Percentiles rank a stretch among this genome's conserved stretches.
phyloP scores from a whole-genome alignment of 2,888 invertebrate species.

The Drosophila sordidula region DNA sequence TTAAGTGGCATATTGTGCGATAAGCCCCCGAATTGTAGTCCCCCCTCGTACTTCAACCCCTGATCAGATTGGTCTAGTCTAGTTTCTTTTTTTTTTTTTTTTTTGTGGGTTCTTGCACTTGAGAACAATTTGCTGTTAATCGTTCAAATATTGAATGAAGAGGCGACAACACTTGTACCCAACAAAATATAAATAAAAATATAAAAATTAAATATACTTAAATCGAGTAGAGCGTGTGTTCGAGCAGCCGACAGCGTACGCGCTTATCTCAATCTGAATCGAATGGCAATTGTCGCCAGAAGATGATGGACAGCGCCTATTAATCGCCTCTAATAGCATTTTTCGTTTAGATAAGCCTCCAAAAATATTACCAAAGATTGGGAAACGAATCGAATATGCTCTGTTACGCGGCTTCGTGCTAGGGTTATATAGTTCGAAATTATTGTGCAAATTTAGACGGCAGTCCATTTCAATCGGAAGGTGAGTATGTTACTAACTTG shows the following conservation, averaged over 20 bases:
- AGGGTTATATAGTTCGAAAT: too few relatives aligned
- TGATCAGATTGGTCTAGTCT: background rate
- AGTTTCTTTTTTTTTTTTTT: background rate
- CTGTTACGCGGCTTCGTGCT: slow-evolving; percentile 10
- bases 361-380: slow-evolving; percentile 15
- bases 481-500: too few relatives aligned
- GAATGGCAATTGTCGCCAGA: slow-evolving; percentile 67
- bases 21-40: slow-evolving; percentile 44
- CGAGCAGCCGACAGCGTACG: slow-evolving; percentile 32
- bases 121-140: slow-evolving; percentile 56
- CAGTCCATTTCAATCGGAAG: too few relatives aligned
- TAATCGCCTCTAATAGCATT: slow-evolving; percentile 82
- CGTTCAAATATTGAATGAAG: slow-evolving; percentile 66
- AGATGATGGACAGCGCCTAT: slow-evolving; percentile 81
- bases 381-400: slow-evolving; percentile 28
- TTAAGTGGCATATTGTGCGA: slow-evolving; percentile 72
- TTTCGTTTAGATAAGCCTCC: slow-evolving; percentile 64
- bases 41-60: background rate
- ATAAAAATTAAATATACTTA: background rate
- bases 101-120: slow-evolving; percentile 38
- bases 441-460: too few relatives aligned
- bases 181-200: background rate
- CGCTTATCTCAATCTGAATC: slow-evolving; percentile 60
- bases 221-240: slow-evolving; percentile 3
- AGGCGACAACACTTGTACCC: slow-evolving; percentile 19